phyloP scores from a whole-genome alignment of 2,888 invertebrate genomes.

The Neoascia interrupta region DNA sequence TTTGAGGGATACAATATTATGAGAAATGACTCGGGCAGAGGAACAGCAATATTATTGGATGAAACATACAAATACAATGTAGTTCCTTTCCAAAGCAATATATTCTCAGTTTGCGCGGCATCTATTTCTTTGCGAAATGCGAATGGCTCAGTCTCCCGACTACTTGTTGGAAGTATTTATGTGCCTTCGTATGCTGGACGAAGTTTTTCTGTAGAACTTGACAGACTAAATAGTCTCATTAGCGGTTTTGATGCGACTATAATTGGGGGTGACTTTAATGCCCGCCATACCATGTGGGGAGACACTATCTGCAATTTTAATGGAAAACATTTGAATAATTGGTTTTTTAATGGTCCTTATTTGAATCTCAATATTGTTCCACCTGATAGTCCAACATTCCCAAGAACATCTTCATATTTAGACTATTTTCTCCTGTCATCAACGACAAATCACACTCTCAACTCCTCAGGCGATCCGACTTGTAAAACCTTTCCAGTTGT shows the following conservation, averaged over 20 bases:
- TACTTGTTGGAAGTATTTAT: conserved; percentile 14
- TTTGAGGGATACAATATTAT: too few relatives aligned
- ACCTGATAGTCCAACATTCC: not conserved
- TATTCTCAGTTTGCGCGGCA: not conserved
- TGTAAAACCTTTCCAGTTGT: too few relatives aligned
- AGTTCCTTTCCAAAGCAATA: conserved; percentile 8
- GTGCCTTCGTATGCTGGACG: not conserved
- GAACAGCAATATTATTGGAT: conserved; percentile 7
- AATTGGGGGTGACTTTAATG: too few relatives aligned
- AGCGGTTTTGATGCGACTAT: not conserved
- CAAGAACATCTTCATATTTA: too few relatives aligned
- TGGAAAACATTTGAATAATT: too few relatives aligned
- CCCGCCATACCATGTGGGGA: too few relatives aligned
- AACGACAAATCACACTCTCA: too few relatives aligned
- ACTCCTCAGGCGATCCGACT: too few relatives aligned
- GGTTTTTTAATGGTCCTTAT: not conserved
- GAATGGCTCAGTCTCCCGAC: not conserved
- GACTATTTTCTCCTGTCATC: too few relatives aligned
- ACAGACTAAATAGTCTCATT: not conserved
- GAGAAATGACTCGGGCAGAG: conserved; percentile 8
- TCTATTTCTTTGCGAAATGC: not conserved
- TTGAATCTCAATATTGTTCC: not conserved
- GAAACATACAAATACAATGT: conserved; percentile 4
- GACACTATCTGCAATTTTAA: too few relatives aligned
- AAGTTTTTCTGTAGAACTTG: not conserved